Base-by-base conservation (phyloP, 2,113 vertebrate genomes). In the Cavia porcellus region DNA sequence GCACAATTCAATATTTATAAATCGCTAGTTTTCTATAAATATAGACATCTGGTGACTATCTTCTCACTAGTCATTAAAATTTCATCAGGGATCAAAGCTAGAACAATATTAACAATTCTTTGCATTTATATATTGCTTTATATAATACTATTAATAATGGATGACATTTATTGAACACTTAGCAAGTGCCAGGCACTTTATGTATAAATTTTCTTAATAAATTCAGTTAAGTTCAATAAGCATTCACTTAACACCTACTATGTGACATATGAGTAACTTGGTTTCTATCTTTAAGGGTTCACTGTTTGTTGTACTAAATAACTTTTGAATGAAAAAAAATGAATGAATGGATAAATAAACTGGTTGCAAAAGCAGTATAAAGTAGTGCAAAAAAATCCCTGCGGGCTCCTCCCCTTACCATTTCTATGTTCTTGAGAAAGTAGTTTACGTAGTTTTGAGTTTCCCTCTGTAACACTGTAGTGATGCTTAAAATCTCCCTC, bases 1-100 rank as follows among this genome's bases (percentile, higher is more conserved):
- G 89, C 47, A 96, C 61, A 97, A 96, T 97, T 94, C 96, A 98
- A 57, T 97, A 97, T 97, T 98, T 96, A 97, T 97, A 85, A 94
- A 97, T 92, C 96, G 75, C 87, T 97, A 92, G 90, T 90, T 97
- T 95, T 96, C 96, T 95, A 97, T 98, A 98, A 97, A 97, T 94
- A 97, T 72, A 97, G 86, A 88, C 47, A 97, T 93, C 97, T 94
- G 42, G 81, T 95, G 75, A 90, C 85, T 70, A 94, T 96, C 82
- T 95, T 94, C 90, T 97, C 88, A 95, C 64, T 92, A 97, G 92
- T 97, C 85, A 97, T 97, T 97, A 98, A 97, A 95, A 92, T 97
- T 96, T 97, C 90, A 97, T 96, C 75, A 98, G 19, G 66, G 47
- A 97, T 97, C 94, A 97, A 97, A 97, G 92, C 84, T 96, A 95